Base-by-base conservation (phyloP, 2,113 vertebrate species). In the Cyphomyrus discorhynchus region DNA sequence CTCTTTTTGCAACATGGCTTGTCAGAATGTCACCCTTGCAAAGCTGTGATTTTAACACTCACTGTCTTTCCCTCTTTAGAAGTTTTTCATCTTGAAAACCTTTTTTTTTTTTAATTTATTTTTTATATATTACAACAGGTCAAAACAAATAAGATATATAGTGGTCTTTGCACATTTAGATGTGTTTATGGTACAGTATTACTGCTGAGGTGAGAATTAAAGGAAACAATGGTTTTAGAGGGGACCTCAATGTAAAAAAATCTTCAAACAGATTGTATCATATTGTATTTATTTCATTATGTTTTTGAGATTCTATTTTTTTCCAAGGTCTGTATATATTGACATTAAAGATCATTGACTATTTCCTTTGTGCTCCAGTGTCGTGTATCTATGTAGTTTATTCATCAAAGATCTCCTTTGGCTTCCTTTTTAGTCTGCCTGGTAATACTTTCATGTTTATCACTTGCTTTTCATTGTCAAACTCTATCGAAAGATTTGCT, bases 231-330 rank as follows among this genome's bases (percentile, higher is more conserved):
- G 58, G 83, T 74, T 58, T 52, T 19, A 56, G 53, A n/a, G 45
- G 89, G 46, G 56, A 50, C 88, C 88, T 62, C 88, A n/a, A 35
- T 58, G 56, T 45, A 86, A 86, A 86, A 70, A 47, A 95, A 93
- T 77, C 13, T 95, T 93, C 95, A 93, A 96, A 95, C 94, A 97
- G 96, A 97, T 97, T 97, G 97, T 98, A 97, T 95, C 95, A 97
- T 97, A 97, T 92, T 98, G 97, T 98, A 97, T 97, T 98, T 97
- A 97, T 97, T 98, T 97, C 96, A 95, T 97, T 97, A 97, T 96
- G 96, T 96, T 97, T 93, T 88, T 77, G 96, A 97, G 94, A 96
- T 95, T 96, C 90, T 97, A 96, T 96, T 96, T 98, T 98, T 97
- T 96, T 98, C 97, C 96, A 96, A 95, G 95, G 95, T 97, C 93